phyloP scores from a whole-genome alignment of 1,140 invertebrate species.

The Condylostylus longicornis region DNA sequence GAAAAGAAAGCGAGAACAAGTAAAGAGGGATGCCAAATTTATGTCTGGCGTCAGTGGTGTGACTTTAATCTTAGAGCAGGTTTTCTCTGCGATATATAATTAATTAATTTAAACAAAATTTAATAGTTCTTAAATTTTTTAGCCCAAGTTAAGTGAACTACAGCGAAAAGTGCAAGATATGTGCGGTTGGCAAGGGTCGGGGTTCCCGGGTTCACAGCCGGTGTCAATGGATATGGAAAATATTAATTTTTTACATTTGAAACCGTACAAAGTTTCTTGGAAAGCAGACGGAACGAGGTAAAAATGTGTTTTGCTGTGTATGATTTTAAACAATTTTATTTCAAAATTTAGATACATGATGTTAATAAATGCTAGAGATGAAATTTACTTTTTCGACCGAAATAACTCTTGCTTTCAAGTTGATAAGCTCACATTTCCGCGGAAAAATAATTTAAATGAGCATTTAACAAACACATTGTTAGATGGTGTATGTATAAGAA shows the following conservation, averaged over 20 bases:
- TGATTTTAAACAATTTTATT: conserved; percentile 7
- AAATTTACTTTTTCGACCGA: conserved; percentile 89
- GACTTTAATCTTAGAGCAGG: conserved; percentile 23
- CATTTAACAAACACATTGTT: conserved; percentile 73
- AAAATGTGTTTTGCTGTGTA: conserved; percentile 1
- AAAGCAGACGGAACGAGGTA: conserved; percentile 95
- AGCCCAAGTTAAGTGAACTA: conserved; percentile 47
- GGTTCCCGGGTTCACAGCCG: conserved; percentile 92
- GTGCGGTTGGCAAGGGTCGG: conserved; percentile 60
- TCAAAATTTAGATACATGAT: conserved; percentile 74
- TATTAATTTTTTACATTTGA: conserved; percentile 54
- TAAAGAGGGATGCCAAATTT: conserved; percentile 47
- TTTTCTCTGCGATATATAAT: no score
- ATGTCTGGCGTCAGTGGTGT: conserved; percentile 72
- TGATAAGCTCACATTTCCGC: conserved; percentile 59
- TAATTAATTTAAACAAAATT: background rate
- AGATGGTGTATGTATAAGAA: conserved; percentile 61
- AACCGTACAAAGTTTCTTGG: conserved; percentile 93
- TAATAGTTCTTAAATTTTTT: conserved; percentile 23
- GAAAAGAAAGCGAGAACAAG: conserved; percentile 29
- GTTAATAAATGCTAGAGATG: conserved; percentile 69
- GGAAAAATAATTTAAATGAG: conserved; percentile 50
- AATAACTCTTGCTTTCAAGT: conserved; percentile 91
- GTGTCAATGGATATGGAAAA: conserved; percentile 89
- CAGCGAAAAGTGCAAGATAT: conserved; percentile 65